Evolutionary conservation across 2,113 vertebrate species (phyloP).

Genomic region (Tautogolabrus adspersus): DNA sequence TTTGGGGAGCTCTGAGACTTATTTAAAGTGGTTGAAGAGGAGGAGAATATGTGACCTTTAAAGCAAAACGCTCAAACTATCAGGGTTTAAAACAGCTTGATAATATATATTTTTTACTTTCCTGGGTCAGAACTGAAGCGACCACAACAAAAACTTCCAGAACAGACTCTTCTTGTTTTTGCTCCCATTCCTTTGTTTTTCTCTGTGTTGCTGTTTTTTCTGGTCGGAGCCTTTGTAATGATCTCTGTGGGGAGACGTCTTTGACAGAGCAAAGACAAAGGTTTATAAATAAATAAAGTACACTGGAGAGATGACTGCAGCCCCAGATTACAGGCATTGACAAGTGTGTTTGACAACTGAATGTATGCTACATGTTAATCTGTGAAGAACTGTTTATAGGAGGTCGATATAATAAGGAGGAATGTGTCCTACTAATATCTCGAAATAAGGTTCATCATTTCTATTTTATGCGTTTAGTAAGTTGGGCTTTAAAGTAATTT

Average conservation of each 20-base stretch:
- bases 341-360: not conserved
- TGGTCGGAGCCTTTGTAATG: slow-evolving; percentile 28
- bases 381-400: not conserved
- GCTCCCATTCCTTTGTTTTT: slow-evolving; percentile 1
- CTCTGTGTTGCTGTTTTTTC: slow-evolving; percentile 11
- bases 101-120: not conserved
- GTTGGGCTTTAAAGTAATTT: too few species aligned
- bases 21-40: too few species aligned
- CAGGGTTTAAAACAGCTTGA: not conserved
- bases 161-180: not conserved
- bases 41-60: too few species aligned
- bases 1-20: too few species aligned
- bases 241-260: slow-evolving; percentile 41
- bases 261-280: slow-evolving; percentile 26
- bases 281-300: slow-evolving; percentile 20
- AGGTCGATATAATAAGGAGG: not conserved
- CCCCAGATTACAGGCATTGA: not conserved
- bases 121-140: not conserved
- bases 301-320: slow-evolving; percentile 11
- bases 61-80: too few species aligned
- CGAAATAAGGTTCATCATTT: not conserved
- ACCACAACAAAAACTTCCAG: not conserved
- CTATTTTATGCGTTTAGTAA: too few species aligned
- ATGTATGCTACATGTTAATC: not conserved
- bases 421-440: not conserved